phyloP scores from a whole-genome alignment of 2,888 invertebrate species.

The Seira ritae region DNA sequence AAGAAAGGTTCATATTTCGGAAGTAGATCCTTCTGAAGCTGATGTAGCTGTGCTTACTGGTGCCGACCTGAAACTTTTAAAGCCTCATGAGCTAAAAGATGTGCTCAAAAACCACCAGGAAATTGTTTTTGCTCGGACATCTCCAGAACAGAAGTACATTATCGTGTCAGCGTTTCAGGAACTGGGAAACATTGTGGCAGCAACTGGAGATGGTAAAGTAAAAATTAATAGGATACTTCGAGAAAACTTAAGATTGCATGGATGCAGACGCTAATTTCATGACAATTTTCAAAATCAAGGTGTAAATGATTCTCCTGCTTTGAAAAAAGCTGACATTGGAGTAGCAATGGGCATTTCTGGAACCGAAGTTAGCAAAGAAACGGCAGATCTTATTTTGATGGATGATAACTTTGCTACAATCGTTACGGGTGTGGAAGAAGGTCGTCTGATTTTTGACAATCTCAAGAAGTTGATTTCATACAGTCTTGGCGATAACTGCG shows the following conservation, averaged over 20 bases:
- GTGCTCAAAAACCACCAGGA: slow-evolving; percentile 74
- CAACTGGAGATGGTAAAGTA: slow-evolving; percentile 82
- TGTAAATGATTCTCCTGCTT: slow-evolving; percentile 90
- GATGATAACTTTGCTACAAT: slow-evolving; percentile 94
- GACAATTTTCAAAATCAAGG: slow-evolving; percentile 28
- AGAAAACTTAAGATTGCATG: too few species aligned
- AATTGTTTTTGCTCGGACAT: slow-evolving; percentile 77
- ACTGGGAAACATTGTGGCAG: slow-evolving; percentile 87
- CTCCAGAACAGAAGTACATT: slow-evolving; percentile 78
- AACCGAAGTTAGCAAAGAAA: slow-evolving; percentile 88
- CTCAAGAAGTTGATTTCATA: slow-evolving; percentile 98
- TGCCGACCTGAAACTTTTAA: slow-evolving; percentile 75
- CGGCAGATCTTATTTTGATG: slow-evolving; percentile 77
- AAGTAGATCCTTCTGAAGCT: slow-evolving; percentile 75
- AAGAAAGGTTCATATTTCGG: slow-evolving; percentile 75
- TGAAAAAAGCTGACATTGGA: slow-evolving; percentile 88
- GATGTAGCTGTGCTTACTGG: slow-evolving; percentile 75
- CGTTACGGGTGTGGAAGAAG: slow-evolving; percentile 91
- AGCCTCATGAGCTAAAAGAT: slow-evolving; percentile 74
- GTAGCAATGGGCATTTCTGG: slow-evolving; percentile 89
- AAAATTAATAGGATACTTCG: neutral
- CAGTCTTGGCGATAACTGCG: slow-evolving; percentile 97
- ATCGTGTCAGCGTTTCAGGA: slow-evolving; percentile 87
- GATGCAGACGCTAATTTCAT: too few species aligned
- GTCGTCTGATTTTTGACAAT: slow-evolving; percentile 97